phyloP scores from a whole-genome alignment of 1,140 invertebrate species.

The Nephila pilipes region DNA sequence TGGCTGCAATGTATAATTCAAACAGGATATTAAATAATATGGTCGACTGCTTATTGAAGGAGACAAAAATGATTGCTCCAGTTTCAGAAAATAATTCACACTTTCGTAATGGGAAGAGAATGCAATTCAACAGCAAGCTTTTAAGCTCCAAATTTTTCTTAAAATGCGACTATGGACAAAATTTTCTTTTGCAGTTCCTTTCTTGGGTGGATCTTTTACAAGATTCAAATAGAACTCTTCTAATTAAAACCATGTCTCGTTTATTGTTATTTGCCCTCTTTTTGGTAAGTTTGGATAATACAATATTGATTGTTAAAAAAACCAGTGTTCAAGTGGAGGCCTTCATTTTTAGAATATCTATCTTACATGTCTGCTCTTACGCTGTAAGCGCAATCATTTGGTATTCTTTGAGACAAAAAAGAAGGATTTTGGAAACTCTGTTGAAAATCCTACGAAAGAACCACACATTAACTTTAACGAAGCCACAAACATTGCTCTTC shows the following conservation, averaged over 20 bases:
- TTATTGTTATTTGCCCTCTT: background rate
- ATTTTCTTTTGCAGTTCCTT: background rate
- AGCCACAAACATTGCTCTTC: background rate
- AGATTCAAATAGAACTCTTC: background rate
- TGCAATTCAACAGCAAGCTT: no score
- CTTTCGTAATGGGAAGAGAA: no score
- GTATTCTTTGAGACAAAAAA: background rate
- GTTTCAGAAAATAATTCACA: no score
- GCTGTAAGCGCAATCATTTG: background rate
- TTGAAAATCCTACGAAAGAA: background rate
- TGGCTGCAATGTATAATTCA: no score
- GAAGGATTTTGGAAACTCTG: background rate
- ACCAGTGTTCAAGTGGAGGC: background rate
- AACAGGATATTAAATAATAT: no score
- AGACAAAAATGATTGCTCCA: no score
- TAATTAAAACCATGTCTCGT: background rate
- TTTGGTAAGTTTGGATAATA: background rate
- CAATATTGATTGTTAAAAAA: no score
- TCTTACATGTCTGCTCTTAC: background rate
- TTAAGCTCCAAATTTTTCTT: no score
- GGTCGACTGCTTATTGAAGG: no score
- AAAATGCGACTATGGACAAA: background rate
- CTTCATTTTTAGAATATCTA: background rate
- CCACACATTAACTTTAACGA: background rate
- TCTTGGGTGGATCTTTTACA: background rate